phyloP scores from a whole-genome alignment of 2,888 invertebrate species.

The Leptinotarsa peninsularis region DNA sequence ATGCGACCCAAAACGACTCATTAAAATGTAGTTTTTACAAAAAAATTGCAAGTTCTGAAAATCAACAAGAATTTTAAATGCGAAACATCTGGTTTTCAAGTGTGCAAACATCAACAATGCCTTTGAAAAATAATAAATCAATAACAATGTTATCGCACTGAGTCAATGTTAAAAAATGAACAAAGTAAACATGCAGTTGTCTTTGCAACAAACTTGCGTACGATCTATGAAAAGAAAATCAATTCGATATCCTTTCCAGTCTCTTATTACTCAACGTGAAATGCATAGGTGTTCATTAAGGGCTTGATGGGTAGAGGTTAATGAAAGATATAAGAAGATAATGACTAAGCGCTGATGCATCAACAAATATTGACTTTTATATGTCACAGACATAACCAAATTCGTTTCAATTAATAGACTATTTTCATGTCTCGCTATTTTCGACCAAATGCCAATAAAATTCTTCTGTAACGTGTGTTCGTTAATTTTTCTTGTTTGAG shows the following conservation, averaged over 20 bases:
- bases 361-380: constrained; percentile 2
- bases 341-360: constrained; percentile 2
- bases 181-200: background rate
- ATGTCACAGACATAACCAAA: background rate
- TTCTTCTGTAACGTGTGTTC: no score
- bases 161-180: background rate
- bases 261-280: background rate
- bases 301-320: background rate
- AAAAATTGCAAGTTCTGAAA: background rate
- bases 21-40: background rate
- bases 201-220: no score
- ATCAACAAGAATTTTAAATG: constrained; percentile 9
- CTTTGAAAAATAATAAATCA: background rate
- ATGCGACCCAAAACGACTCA: background rate
- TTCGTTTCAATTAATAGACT: constrained; percentile 9
- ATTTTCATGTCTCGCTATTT: no score
- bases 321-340: constrained; percentile 1
- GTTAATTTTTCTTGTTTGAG: no score
- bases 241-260: background rate
- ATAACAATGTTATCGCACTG: background rate
- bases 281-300: background rate
- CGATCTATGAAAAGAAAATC: no score
- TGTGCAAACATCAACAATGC: background rate
- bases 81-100: background rate
- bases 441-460: no score